phyloP scores from a whole-genome alignment of 2,113 vertebrate species.

The Paradisaea rubra region DNA sequence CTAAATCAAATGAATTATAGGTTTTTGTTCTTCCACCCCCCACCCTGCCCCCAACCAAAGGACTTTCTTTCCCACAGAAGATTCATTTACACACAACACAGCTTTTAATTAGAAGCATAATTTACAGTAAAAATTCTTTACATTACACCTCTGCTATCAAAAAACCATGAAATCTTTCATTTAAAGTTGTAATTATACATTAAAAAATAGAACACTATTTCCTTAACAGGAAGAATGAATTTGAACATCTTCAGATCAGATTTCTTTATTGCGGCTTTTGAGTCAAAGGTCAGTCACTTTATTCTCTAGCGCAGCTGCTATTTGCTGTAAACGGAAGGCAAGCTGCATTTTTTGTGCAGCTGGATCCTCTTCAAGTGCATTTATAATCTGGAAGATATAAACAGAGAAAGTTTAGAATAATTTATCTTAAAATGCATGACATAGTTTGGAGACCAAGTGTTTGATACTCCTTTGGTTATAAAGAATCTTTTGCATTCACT shows the following conservation, averaged over 20 bases:
- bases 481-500: not conserved
- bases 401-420: conserved; percentile 14
- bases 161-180: conserved; percentile 63
- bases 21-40: conserved; percentile 48
- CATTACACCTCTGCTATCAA: conserved; percentile 70
- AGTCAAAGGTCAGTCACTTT: conserved; percentile 98
- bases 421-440: not conserved
- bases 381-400: conserved; percentile 83
- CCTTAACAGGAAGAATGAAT: conserved; percentile 71
- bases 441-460: not conserved
- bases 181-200: conserved; percentile 72
- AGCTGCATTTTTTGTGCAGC: conserved; percentile 97
- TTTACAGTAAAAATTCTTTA: conserved; percentile 74
- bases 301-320: conserved; percentile 93
- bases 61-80: conserved; percentile 55
- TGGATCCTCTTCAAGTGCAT: conserved; percentile 92
- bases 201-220: conserved; percentile 77
- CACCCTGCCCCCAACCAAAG: conserved; percentile 48
- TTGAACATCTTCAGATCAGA: conserved; percentile 62
- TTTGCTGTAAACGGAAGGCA: conserved; percentile 93
- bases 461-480: not conserved
- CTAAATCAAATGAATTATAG: conserved; percentile 44
- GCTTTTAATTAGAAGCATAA: conserved; percentile 71
- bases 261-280: conserved; percentile 65
- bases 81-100: conserved; percentile 70